Conservation (phyloP, 64 coral and sea anemone species). For the Porites lutea region DNA sequence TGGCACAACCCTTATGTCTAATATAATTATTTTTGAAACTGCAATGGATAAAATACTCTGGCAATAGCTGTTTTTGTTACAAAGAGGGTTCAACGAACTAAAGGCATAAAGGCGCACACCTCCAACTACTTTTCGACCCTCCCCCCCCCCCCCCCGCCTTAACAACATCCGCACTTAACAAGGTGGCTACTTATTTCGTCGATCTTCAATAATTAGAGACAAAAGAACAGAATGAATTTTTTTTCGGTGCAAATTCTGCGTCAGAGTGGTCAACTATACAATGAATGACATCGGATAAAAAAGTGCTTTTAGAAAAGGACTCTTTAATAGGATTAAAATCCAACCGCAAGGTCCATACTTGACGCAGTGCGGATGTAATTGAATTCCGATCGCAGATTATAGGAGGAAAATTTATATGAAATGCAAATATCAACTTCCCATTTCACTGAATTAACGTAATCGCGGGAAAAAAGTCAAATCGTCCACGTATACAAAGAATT, state of each 20-base stretch:
- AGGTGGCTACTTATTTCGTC: too few relatives aligned
- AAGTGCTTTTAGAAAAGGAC: not conserved
- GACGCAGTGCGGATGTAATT: not conserved
- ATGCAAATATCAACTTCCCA: not conserved
- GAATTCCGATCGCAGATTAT: not conserved
- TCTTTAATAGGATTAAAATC: not conserved
- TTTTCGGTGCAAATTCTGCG: not conserved
- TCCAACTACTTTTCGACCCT: too few relatives aligned
- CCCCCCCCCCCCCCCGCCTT: too few relatives aligned
- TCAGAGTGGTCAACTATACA: not conserved
- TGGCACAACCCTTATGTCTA: too few relatives aligned
- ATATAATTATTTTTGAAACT: too few relatives aligned
- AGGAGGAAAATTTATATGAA: not conserved
- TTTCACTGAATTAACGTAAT: not conserved
- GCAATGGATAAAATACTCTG: too few relatives aligned
- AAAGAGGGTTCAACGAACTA: too few relatives aligned
- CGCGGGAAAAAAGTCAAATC: not conserved
- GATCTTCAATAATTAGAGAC: too few relatives aligned
- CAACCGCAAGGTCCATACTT: not conserved
- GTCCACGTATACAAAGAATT: not conserved
- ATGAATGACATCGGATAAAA: not conserved
- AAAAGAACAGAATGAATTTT: too few relatives aligned
- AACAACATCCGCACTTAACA: too few relatives aligned
- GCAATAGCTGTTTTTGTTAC: too few relatives aligned
- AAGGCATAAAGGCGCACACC: too few relatives aligned